Evolutionary conservation across 2,888 invertebrate genomes (phyloP).

Genomic region (Trypoxylon attenuatum): DNA sequence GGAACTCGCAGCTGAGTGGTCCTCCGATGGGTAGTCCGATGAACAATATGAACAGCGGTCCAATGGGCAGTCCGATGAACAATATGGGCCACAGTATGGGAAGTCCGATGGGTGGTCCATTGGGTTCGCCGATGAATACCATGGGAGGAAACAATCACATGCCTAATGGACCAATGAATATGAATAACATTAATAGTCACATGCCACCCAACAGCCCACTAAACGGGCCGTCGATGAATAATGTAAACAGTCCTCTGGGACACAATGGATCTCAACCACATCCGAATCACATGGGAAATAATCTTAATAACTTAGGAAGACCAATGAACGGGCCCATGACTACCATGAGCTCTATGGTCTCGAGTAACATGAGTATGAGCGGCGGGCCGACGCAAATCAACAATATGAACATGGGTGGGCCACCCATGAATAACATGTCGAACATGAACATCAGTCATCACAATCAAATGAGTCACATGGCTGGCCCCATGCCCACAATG

Average conservation of each 20-base stretch:
- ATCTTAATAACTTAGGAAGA: conserved; percentile 75
- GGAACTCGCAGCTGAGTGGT: conserved; percentile 74
- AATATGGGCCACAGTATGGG: conserved; percentile 82
- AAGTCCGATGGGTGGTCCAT: conserved; percentile 80
- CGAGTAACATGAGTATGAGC: conserved; percentile 74
- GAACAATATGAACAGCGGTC: conserved; percentile 73
- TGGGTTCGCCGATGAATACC: conserved; percentile 82
- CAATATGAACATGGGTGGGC: conserved; percentile 83
- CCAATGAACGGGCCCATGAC: conserved; percentile 86
- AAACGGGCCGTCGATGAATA: conserved; percentile 71
- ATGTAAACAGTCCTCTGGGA: conserved; percentile 69
- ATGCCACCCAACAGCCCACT: conserved; percentile 71
- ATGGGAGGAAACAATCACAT: conserved; percentile 75
- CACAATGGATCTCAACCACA: conserved; percentile 71
- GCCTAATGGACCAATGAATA: conserved; percentile 70
- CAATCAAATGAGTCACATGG: conserved; percentile 73
- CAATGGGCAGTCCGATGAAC: conserved; percentile 81
- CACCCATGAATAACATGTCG: conserved; percentile 82
- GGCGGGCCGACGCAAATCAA: conserved; percentile 78
- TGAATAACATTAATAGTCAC: conserved; percentile 72
- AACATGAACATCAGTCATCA: conserved; percentile 72
- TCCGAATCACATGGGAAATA: conserved; percentile 71
- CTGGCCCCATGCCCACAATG: conserved; percentile 77
- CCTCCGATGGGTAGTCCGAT: conserved; percentile 83
- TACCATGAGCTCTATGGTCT: conserved; percentile 79